Percentiles rank a stretch among this genome's conserved stretches.
Conservation (phyloP, 2,888 invertebrate species). For the Sinhomidia bicolor region DNA sequence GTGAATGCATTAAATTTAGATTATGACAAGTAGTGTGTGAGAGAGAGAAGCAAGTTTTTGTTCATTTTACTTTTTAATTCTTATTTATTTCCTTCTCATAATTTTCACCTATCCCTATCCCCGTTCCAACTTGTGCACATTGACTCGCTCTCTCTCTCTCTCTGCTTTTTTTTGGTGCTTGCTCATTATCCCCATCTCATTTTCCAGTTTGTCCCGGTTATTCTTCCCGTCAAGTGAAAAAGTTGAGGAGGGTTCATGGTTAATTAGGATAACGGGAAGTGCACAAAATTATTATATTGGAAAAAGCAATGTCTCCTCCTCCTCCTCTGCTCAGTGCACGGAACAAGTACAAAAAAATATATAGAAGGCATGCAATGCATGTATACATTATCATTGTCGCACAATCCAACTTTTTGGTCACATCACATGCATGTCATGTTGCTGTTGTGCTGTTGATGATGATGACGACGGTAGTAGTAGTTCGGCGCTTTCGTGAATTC, state of each 20-base stretch:
- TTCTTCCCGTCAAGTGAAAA: conserved; percentile 46
- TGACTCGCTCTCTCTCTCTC: background rate
- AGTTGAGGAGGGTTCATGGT: conserved; percentile 72
- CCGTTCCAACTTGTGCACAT: background rate
- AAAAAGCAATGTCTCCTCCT: conserved; percentile 19
- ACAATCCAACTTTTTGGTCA: conserved; percentile 38
- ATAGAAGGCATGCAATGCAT: conserved; percentile 29
- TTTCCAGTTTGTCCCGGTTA: conserved; percentile 57
- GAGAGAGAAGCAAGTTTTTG: conserved; percentile 61
- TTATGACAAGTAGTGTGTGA: conserved; percentile 19
- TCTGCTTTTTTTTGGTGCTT: conserved; percentile 9
- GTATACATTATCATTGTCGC: too few relatives aligned
- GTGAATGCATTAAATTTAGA: conserved; percentile 44
- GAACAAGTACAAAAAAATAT: background rate
- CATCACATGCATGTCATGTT: conserved; percentile 35
- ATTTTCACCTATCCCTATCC: conserved; percentile 25
- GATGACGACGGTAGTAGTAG: too few relatives aligned
- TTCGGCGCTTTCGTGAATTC: conserved; percentile 9
- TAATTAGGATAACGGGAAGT: conserved; percentile 70
- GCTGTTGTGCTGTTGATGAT: background rate
- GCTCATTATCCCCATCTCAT: conserved; percentile 65
- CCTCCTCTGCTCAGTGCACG: background rate
- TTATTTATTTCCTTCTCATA: conserved; percentile 54
- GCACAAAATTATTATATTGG: conserved; percentile 32
- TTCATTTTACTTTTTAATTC: conserved; percentile 65